phyloP scores from a whole-genome alignment of 2,888 invertebrate genomes.

The Tenthredo livida region DNA sequence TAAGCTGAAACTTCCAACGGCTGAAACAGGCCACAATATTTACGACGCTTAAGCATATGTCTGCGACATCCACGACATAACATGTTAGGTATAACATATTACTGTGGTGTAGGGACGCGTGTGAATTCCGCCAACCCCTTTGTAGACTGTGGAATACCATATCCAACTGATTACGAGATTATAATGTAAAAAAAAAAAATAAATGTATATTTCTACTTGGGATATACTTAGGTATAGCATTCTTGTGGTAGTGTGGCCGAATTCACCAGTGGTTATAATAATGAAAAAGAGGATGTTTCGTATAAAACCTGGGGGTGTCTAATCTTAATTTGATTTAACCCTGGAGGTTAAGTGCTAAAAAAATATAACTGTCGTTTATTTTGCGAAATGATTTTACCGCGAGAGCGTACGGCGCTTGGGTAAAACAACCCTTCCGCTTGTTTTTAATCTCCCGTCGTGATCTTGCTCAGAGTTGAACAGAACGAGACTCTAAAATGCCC shows the following conservation, averaged over 20 bases:
- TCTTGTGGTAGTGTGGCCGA: not conserved
- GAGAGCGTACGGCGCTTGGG: not conserved
- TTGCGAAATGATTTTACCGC: constrained; percentile 43
- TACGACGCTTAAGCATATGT: constrained; percentile 17
- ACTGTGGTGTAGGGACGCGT: not conserved
- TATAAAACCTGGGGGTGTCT: constrained; percentile 21
- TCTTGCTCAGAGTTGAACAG: constrained; percentile 39
- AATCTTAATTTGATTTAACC: constrained; percentile 48
- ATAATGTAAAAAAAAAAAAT: not conserved
- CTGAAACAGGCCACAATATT: constrained; percentile 38
- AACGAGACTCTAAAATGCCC: constrained; percentile 48
- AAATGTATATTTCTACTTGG: not conserved
- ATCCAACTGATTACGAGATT: constrained; percentile 8
- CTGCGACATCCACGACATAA: not conserved
- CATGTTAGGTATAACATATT: not conserved
- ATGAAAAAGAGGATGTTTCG: constrained; percentile 27
- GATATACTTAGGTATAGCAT: not conserved
- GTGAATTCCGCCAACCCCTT: not conserved
- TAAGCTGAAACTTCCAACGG: constrained; percentile 37
- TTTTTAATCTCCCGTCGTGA: constrained; percentile 44
- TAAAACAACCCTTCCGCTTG: constrained; percentile 47
- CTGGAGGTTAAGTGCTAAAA: constrained; percentile 46
- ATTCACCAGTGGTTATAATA: not conserved
- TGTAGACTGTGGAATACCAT: not conserved
- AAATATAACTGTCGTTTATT: constrained; percentile 50